A percentile compares a stretch with the other conserved stretches of the same genome.
These are phyloP conservation scores for Lucinisca nassula DNA, from an alignment of 2,888 invertebrate species.

Conservation along the genomic window DNA sequence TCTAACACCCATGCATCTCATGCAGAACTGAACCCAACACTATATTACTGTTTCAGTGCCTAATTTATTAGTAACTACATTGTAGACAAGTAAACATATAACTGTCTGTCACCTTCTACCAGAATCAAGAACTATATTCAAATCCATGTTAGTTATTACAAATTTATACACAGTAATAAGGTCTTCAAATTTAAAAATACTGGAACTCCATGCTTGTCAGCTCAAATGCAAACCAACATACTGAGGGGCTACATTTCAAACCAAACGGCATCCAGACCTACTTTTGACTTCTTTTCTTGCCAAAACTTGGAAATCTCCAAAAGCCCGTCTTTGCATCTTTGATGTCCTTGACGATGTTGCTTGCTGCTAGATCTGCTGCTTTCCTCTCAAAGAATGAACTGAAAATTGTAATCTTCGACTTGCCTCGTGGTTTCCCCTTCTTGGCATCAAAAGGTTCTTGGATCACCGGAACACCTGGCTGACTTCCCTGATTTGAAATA, in stretches of 20 bases:
- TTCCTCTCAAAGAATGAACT: slow-evolving; percentile 85
- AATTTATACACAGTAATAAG: too few species aligned
- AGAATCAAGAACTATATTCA: too few species aligned
- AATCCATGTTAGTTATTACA: too few species aligned
- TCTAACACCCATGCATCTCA: background rate
- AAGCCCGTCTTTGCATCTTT: slow-evolving; percentile 50
- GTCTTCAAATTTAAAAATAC: too few species aligned
- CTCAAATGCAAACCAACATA: background rate
- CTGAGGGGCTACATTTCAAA: background rate
- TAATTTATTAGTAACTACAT: too few species aligned
- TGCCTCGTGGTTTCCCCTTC: slow-evolving; percentile 53
- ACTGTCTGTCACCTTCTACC: too few species aligned
- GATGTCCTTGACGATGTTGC: slow-evolving; percentile 43
- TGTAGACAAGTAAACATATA: too few species aligned
- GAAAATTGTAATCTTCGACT: slow-evolving; percentile 83
- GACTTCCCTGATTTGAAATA: slow-evolving; percentile 51
- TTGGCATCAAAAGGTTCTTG: slow-evolving; percentile 56
- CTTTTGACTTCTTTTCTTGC: slow-evolving; percentile 49
- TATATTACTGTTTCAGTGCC: too few species aligned
- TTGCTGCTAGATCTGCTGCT: slow-evolving; percentile 73
- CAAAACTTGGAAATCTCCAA: slow-evolving; percentile 56
- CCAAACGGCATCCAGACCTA: slow-evolving; percentile 32
- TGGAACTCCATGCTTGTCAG: background rate
- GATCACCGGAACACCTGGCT: slow-evolving; percentile 46
- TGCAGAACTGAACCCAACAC: background rate